Evolutionary conservation across 2,113 vertebrate genomes (phyloP).

Genomic region (Struthio camelus): DNA sequence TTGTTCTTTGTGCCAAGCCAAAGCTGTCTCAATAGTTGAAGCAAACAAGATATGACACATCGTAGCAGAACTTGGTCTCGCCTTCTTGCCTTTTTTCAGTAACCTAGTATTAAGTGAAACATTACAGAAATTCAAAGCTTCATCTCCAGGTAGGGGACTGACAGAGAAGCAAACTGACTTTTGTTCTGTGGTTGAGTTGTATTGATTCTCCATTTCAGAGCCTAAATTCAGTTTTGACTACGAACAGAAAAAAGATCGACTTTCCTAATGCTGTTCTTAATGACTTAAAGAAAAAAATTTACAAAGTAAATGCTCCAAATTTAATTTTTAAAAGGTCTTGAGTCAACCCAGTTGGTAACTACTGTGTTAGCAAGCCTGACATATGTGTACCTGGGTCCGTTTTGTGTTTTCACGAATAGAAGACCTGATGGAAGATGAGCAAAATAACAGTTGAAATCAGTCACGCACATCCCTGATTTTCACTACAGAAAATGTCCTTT

Average conservation of each 20-base stretch:
- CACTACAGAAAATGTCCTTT: not conserved
- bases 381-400: not conserved
- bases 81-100: not conserved
- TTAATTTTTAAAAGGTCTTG: not conserved
- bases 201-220: not conserved
- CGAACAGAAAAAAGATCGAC: not conserved
- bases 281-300: not conserved
- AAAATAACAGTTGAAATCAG: not conserved
- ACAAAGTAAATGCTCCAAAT: too few relatives aligned
- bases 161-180: not conserved
- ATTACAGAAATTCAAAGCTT: not conserved
- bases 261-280: too few relatives aligned
- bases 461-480: not conserved
- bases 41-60: not conserved
- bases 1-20: not conserved
- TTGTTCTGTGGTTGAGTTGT: not conserved
- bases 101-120: not conserved
- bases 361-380: not conserved
- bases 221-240: not conserved
- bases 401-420: not conserved
- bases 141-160: not conserved
- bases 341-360: accelerated
- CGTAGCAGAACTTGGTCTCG: not conserved
- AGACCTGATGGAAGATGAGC: not conserved
- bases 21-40: not conserved